A percentile compares a stretch with the other conserved stretches of the same genome.
These are phyloP conservation scores for Oryzaephilus surinamensis DNA, from an alignment of 1,140 invertebrate species.

Conservation along the genomic window DNA sequence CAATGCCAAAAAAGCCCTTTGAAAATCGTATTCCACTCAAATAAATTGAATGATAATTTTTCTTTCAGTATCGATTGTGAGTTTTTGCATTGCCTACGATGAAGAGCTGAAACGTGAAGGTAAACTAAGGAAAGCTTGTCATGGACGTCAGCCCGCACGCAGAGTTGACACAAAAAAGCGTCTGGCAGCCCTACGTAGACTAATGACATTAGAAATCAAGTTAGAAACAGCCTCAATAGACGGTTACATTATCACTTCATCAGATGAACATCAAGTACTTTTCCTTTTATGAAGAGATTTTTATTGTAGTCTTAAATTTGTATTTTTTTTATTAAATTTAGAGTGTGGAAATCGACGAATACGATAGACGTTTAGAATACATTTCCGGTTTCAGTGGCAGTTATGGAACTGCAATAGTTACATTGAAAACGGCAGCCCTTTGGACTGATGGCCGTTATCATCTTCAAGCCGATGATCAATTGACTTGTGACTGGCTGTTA, in stretches of 20 bases:
- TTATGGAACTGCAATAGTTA: slow-evolving; percentile 69
- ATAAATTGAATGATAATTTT: no score
- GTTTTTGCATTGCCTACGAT: not conserved
- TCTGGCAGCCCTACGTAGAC: slow-evolving; percentile 48
- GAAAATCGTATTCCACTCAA: no score
- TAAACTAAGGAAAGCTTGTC: slow-evolving; percentile 24
- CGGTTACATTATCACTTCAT: slow-evolving; percentile 65
- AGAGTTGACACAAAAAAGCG: slow-evolving; percentile 30
- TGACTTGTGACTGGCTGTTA: slow-evolving; percentile 73
- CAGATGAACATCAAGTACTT: slow-evolving; percentile 67
- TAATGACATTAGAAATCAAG: slow-evolving; percentile 51
- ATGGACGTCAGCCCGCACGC: slow-evolving; percentile 21
- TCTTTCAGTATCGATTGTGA: not conserved
- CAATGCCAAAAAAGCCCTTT: no score
- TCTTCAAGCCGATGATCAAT: slow-evolving; percentile 59
- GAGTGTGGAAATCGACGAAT: slow-evolving; percentile 55
- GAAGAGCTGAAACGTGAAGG: slow-evolving; percentile 17
- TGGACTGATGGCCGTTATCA: slow-evolving; percentile 88
- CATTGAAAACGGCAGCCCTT: slow-evolving; percentile 59
- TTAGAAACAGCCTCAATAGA: slow-evolving; percentile 53
- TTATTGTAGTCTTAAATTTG: not conserved
- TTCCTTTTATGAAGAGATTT: not conserved
- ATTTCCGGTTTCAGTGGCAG: slow-evolving; percentile 82
- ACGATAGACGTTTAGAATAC: slow-evolving; percentile 69
- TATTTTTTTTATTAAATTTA: slow-evolving; percentile 26